Conservation (phyloP, 2,113 vertebrate genomes). For the Gymnocephalus cernua region DNA sequence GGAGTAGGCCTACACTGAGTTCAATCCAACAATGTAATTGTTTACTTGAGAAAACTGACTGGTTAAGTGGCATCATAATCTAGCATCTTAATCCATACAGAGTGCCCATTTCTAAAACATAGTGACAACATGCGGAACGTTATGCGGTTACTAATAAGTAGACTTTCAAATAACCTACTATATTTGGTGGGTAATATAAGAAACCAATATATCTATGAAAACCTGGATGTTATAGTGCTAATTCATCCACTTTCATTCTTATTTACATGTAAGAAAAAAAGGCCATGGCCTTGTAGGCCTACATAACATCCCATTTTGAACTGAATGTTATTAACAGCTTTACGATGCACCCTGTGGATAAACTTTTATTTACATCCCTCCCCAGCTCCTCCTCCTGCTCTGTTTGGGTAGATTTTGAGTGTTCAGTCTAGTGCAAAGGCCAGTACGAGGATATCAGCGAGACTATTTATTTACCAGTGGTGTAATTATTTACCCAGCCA, state of each 20-base stretch:
- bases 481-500: slow-evolving; percentile 83
- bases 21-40: background rate
- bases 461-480: slow-evolving; percentile 72
- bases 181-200: background rate
- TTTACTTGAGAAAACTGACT: background rate
- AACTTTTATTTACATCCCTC: background rate
- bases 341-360: background rate
- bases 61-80: background rate
- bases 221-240: too few species aligned
- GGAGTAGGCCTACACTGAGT: background rate
- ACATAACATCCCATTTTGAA: background rate
- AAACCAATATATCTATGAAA: background rate
- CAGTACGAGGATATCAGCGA: slow-evolving; percentile 47
- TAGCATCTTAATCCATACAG: background rate
- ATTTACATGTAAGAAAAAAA: background rate
- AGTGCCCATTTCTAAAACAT: background rate
- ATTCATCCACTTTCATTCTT: background rate
- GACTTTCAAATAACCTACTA: background rate
- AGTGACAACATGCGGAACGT: background rate
- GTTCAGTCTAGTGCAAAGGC: slow-evolving; percentile 74
- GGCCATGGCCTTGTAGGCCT: background rate
- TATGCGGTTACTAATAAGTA: background rate
- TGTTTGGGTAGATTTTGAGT: slow-evolving; percentile 44
- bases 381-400: slow-evolving; percentile 34
- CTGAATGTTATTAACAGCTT: background rate